Base-by-base conservation (phyloP, 2,888 invertebrate genomes). In the Polyommatus iphigenia region DNA sequence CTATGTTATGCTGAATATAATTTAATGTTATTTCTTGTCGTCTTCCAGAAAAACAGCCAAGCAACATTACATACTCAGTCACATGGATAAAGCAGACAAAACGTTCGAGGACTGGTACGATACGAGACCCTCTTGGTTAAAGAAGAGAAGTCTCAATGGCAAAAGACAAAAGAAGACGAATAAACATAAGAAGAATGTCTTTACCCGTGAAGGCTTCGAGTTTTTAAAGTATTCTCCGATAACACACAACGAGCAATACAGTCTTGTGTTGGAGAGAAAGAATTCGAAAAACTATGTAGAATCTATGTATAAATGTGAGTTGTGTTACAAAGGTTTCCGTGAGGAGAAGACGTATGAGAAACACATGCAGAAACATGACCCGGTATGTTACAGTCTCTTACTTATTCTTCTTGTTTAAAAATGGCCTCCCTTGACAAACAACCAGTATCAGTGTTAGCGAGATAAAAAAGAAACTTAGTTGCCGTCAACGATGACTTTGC, bases 331-430 rank as follows among this genome's bases (percentile, higher is more conserved):
- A 82, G 93, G 93, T 0, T 94, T 90, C 72, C 83, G 93, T 20
- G 88, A 88, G 75, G 78, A 83, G 29, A 76, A 78, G 1, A 91
- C 93, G 0, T 93, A 88, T 79, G 85, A 83, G 59, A 92, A 91
- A 54, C 93, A 94, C 80, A 91, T 93, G 91, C 88, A 85, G 80
- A 94, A 93, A 84, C 93, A 94, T 85, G 88, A 92, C 80, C 89
- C 92, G 79, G 93, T 93, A 79, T 88, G 89, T 78, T 75, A 13
- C 7, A 7, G 36, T 36, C 36, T 36, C 36, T 36, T 36, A 36
- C 7, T 7, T 32, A 3, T 32, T 32, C 32, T 32, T 32, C 32
- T 32, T 32, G 2, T 24, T 24, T 24, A 32, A 32, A 32, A 32
- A 32, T 32, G 32, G 32, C 32, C 32, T 32, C 32, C 32, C 32